Conservation (phyloP, 2,797 vertebrate species). For the Muraenolepis orangiensis region DNA sequence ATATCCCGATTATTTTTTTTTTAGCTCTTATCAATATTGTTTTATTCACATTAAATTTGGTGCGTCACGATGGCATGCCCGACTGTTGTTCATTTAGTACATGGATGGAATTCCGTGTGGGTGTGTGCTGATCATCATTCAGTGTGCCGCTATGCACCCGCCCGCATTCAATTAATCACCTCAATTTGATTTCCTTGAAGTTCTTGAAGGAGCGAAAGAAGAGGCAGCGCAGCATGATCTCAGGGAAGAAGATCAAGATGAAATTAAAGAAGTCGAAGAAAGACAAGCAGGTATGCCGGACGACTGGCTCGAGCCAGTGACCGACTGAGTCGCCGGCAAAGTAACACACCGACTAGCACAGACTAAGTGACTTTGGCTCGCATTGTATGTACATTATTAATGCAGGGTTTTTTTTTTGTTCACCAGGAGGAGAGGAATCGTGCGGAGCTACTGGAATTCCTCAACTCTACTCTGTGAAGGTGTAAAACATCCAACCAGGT, state of each 20-base stretch:
- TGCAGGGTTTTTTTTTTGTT: background rate
- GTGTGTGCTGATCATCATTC: background rate
- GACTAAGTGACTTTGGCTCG: background rate
- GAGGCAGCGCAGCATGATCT: constrained; percentile 93
- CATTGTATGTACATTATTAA: background rate
- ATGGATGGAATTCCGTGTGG: background rate
- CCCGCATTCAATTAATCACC: background rate
- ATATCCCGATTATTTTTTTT: background rate
- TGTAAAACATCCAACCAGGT: background rate
- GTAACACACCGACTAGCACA: no score
- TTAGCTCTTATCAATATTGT: no score
- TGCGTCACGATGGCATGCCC: background rate
- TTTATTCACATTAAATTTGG: background rate
- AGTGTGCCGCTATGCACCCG: background rate
- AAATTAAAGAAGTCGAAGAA: constrained; percentile 93
- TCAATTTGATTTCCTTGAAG: constrained; percentile 60
- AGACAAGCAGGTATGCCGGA: constrained; percentile 83
- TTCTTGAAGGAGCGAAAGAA: constrained; percentile 88
- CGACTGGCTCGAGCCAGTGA: no score
- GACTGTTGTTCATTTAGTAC: background rate
- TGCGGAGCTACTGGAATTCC: constrained; percentile 84
- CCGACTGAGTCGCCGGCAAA: no score
- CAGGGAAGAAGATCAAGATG: constrained; percentile 95
- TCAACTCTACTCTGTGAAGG: constrained; percentile 83
- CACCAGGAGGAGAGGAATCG: constrained; percentile 84